Percentiles rank a stretch among this genome's conserved stretches.
Evolutionary conservation across 64 coral and sea anemone species (phyloP).

Genomic region (Montipora capricornis): DNA sequence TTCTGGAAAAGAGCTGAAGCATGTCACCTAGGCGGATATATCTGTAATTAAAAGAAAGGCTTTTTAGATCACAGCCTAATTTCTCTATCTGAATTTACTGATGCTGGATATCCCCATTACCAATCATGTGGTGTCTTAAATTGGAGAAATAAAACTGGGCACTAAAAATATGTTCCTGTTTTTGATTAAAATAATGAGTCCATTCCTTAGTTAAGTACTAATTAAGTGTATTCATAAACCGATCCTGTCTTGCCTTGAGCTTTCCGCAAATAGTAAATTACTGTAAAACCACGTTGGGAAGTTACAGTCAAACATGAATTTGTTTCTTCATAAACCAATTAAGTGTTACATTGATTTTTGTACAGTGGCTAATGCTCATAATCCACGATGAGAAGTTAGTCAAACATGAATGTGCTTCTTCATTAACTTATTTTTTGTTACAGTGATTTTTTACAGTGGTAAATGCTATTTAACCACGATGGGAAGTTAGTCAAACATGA

Average conservation of each 20-base stretch:
- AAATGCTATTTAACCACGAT: background rate
- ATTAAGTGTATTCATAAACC: background rate
- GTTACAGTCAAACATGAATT: slow-evolving; percentile 11
- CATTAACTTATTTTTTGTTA: too few species aligned
- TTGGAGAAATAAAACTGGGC: background rate
- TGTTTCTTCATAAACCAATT: background rate
- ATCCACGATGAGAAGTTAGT: background rate
- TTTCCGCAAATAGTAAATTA: slow-evolving; percentile 5
- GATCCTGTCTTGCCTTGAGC: slow-evolving; percentile 13
- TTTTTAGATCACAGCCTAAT: background rate
- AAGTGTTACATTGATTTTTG: background rate
- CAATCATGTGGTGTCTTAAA: background rate
- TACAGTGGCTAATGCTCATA: background rate
- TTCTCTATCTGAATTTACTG: slow-evolving; percentile 12
- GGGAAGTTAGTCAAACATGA: background rate
- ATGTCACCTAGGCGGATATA: background rate
- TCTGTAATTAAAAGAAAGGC: background rate
- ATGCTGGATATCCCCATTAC: background rate
- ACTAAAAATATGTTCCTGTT: slow-evolving; percentile 16
- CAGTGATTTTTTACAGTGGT: background rate
- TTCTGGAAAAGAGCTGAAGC: slow-evolving; percentile 14
- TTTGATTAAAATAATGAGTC: background rate
- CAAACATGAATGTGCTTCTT: background rate
- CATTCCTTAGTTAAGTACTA: slow-evolving; percentile 1
- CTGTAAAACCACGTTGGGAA: slow-evolving; percentile 7